phyloP scores from a whole-genome alignment of 2,113 vertebrate genomes.

The Apaloderma vittatum region DNA sequence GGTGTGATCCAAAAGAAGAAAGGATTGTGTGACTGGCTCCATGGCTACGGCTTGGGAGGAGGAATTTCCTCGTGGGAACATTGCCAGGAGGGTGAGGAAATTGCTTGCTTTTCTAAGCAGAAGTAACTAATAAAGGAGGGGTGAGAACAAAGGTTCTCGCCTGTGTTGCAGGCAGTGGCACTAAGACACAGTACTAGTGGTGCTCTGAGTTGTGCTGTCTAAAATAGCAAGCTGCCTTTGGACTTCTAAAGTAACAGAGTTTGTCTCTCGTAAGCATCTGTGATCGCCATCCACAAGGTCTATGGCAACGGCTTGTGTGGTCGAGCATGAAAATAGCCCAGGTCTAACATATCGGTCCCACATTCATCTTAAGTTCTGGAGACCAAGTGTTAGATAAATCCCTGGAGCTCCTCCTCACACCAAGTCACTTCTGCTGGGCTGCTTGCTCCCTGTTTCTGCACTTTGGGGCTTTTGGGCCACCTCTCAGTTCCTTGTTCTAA shows the following conservation, averaged over 20 bases:
- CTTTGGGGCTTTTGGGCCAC: too few relatives aligned
- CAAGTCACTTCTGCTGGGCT: neutral
- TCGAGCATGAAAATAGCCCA: neutral
- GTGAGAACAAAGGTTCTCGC: neutral
- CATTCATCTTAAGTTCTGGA: neutral
- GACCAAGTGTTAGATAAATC: neutral
- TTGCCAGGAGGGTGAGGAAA: conserved; percentile 54
- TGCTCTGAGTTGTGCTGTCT: neutral
- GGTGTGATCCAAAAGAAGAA: neutral
- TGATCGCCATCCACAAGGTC: neutral
- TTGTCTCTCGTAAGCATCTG: neutral
- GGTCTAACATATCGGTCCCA: neutral
- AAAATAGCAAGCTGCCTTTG: neutral
- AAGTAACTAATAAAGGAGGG: neutral
- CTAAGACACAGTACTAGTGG: neutral
- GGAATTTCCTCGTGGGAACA: neutral
- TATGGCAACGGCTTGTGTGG: neutral
- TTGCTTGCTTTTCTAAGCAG: conserved; percentile 8
- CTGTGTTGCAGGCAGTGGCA: neutral
- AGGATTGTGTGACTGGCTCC: neutral
- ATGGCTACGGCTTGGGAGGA: neutral
- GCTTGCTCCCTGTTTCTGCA: neutral
- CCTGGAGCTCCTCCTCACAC: neutral
- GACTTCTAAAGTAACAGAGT: neutral
- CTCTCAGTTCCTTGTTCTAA: neutral